phyloP scores from a whole-genome alignment of 2,113 vertebrate species.

The Eolophus roseicapilla region DNA sequence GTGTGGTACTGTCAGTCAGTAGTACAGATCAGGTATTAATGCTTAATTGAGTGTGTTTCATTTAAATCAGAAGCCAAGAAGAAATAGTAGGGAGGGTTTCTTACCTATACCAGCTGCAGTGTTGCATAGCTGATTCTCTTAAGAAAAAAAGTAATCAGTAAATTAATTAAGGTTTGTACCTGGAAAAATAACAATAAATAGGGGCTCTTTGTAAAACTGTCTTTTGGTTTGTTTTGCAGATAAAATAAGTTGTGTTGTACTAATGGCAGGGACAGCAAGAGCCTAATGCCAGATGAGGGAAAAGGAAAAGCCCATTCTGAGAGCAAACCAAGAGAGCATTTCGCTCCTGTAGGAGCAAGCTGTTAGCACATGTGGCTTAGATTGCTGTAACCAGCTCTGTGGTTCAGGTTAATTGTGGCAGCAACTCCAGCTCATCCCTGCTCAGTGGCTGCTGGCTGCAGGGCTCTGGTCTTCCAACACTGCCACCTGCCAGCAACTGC shows the following conservation, averaged over 20 bases:
- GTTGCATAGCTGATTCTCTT: not conserved
- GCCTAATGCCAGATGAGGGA: not conserved
- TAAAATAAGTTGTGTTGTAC: not conserved
- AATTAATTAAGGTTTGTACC: not conserved
- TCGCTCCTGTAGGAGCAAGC: not conserved
- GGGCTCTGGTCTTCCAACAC: not conserved
- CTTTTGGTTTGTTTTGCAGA: not conserved
- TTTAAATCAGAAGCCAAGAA: not conserved
- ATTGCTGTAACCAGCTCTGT: accelerated
- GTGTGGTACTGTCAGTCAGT: not conserved
- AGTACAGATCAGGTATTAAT: not conserved
- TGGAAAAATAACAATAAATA: not conserved
- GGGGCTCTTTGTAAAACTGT: not conserved
- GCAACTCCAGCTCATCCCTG: not conserved
- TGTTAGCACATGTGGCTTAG: accelerated
- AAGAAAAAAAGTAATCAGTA: not conserved
- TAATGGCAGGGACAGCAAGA: not conserved
- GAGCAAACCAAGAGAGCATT: not conserved
- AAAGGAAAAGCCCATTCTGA: not conserved
- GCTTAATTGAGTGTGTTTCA: not conserved
- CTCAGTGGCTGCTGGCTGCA: accelerated
- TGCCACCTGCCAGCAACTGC: constrained; percentile 65
- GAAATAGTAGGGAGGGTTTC: not conserved
- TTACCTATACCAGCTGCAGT: not conserved
- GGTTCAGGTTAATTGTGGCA: accelerated